A percentile compares a stretch with the other conserved stretches of the same genome.
These are phyloP conservation scores for Picathartes gymnocephalus DNA, from an alignment of 2,113 vertebrate genomes.

Conservation along the genomic window DNA sequence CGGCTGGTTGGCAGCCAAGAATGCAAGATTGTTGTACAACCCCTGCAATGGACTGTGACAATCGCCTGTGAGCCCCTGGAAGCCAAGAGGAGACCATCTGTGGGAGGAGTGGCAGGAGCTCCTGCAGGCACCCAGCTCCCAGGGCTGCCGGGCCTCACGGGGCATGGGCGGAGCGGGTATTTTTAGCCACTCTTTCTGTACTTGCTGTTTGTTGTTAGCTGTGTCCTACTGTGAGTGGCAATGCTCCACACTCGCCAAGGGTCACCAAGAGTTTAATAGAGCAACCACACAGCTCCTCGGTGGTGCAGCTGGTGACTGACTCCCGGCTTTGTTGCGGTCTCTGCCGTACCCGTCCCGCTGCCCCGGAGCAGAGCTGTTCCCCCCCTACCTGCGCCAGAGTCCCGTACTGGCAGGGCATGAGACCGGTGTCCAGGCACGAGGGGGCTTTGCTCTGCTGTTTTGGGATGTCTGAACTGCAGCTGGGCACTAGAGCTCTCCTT, in stretches of 20 bases:
- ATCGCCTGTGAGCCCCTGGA: neutral
- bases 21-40: neutral
- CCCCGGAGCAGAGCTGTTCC: neutral
- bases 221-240: slow-evolving; percentile 24
- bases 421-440: fast-evolving
- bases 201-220: neutral
- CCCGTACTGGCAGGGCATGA: fast-evolving
- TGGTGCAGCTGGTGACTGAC: neutral
- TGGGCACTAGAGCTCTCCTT: neutral
- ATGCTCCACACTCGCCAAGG: neutral
- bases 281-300: slow-evolving; percentile 12
- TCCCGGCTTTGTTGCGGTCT: neutral
- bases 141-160: neutral
- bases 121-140: neutral
- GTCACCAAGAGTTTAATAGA: slow-evolving; percentile 65
- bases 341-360: fast-evolving
- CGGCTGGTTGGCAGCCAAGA: neutral
- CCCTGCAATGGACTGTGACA: neutral
- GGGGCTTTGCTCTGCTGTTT: neutral
- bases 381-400: fast-evolving
- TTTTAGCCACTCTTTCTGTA: neutral
- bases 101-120: neutral
- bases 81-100: neutral
- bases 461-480: neutral
- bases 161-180: neutral